phyloP scores from a whole-genome alignment of 2,888 invertebrate genomes.

The Phengaris arion region DNA sequence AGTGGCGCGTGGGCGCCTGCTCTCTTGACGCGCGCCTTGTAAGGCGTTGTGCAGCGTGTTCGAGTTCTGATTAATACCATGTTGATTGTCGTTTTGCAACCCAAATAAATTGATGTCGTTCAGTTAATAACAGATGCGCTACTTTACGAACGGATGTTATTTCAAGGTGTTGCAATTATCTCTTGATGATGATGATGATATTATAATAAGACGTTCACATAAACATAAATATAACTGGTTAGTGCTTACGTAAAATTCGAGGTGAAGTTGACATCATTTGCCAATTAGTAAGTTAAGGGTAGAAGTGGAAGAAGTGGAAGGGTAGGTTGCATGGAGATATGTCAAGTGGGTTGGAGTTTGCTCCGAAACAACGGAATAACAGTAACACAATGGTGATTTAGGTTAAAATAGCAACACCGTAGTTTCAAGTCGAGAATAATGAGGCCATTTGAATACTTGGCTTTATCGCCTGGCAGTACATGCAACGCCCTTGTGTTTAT shows the following conservation, averaged over 20 bases:
- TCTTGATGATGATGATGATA: no score
- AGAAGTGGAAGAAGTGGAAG: no score
- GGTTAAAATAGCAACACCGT: not conserved
- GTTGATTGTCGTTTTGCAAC: slow-evolving; percentile 27
- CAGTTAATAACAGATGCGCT: not conserved
- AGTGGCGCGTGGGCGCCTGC: slow-evolving; percentile 42
- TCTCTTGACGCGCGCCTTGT: slow-evolving; percentile 42
- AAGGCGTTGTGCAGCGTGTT: slow-evolving; percentile 41
- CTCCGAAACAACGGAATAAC: not conserved
- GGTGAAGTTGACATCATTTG: not conserved
- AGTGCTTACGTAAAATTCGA: not conserved
- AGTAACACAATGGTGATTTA: slow-evolving; percentile 19
- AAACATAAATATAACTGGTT: not conserved
- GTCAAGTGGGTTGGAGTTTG: not conserved
- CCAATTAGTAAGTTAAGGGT: slow-evolving; percentile 1
- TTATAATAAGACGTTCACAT: not conserved
- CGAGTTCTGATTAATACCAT: slow-evolving; percentile 25
- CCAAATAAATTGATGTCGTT: not conserved
- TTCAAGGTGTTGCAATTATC: no score
- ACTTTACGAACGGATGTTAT: not conserved
- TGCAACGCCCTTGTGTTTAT: slow-evolving; percentile 36
- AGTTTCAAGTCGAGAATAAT: slow-evolving; percentile 22
- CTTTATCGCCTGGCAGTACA: slow-evolving; percentile 31
- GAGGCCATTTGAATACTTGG: slow-evolving; percentile 29
- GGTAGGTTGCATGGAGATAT: not conserved